Percentiles rank a stretch among this genome's conserved stretches.
Conservation (phyloP, 2,888 invertebrate genomes). For the Hemicrepidius hirtus region DNA sequence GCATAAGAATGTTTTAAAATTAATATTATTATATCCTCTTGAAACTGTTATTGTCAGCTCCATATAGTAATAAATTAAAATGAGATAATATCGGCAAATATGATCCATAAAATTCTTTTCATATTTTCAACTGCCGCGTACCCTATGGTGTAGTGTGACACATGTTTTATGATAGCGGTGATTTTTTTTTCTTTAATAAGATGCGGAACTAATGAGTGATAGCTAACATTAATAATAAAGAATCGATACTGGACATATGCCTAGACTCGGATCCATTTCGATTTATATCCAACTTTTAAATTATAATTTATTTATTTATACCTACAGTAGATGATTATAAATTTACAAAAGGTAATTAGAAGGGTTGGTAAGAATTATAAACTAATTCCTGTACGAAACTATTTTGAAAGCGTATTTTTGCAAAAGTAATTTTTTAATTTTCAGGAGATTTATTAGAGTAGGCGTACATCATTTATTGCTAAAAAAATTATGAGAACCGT, state of each 20-base stretch:
- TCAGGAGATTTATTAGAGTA: too few species aligned
- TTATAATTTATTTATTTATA: neutral
- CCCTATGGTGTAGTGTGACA: slow-evolving; percentile 35
- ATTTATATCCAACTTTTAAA: neutral
- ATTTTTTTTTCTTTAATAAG: slow-evolving; percentile 39
- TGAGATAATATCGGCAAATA: slow-evolving; percentile 36
- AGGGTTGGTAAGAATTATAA: neutral
- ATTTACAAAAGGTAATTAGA: slow-evolving; percentile 3
- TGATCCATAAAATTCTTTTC: slow-evolving; percentile 42
- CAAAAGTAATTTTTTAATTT: too few species aligned
- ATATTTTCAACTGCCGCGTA: slow-evolving; percentile 36
- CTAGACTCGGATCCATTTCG: neutral
- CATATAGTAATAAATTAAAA: slow-evolving; percentile 37
- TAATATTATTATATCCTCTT: slow-evolving; percentile 28
- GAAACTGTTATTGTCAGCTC: slow-evolving; percentile 24
- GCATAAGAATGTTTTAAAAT: slow-evolving; percentile 24
- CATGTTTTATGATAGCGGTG: slow-evolving; percentile 43
- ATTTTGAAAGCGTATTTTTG: too few species aligned
- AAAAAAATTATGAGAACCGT: too few species aligned
- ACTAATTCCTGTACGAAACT: too few species aligned
- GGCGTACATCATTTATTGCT: too few species aligned
- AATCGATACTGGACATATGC: slow-evolving; percentile 26
- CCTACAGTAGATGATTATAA: neutral
- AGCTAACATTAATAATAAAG: slow-evolving; percentile 31
- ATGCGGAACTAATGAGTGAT: slow-evolving; percentile 28